Evolutionary conservation across 2,888 invertebrate species (phyloP).

Genomic region (Gymnosoma rotundatum): DNA sequence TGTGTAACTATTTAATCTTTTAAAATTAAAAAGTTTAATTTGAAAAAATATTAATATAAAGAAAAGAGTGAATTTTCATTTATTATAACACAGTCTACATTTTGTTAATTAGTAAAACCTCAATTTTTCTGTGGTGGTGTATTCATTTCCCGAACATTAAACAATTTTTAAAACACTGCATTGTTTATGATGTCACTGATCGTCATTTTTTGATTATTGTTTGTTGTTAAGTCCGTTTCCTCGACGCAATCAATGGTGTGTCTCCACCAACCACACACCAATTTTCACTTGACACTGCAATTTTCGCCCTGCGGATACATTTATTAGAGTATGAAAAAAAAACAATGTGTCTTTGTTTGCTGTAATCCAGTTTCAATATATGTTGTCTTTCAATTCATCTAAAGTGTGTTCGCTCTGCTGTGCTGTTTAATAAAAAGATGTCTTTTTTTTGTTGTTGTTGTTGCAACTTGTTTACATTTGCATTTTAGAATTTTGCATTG

Average conservation of each 20-base stretch:
- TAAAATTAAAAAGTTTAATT: slow-evolving; percentile 27
- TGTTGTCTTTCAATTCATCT: slow-evolving; percentile 29
- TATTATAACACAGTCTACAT: not conserved
- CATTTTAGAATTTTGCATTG: not conserved
- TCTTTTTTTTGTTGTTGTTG: not conserved
- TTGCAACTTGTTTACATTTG: slow-evolving; percentile 22
- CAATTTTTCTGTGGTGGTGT: not conserved
- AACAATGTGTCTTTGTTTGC: too few species aligned
- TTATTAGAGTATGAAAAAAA: too few species aligned
- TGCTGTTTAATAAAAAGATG: slow-evolving; percentile 18
- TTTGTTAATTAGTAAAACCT: not conserved
- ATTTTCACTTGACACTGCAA: not conserved
- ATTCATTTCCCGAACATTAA: not conserved
- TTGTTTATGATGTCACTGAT: slow-evolving; percentile 61
- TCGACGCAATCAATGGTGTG: slow-evolving; percentile 43
- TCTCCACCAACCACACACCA: slow-evolving; percentile 35
- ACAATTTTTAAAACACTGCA: not conserved
- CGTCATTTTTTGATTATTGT: slow-evolving; percentile 6
- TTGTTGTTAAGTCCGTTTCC: slow-evolving; percentile 35
- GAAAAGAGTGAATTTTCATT: slow-evolving; percentile 30
- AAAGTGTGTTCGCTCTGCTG: slow-evolving; percentile 5
- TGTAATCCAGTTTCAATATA: slow-evolving; percentile 35
- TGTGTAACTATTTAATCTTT: slow-evolving; percentile 38
- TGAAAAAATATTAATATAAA: not conserved
- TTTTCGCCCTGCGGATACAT: not conserved